These are phyloP conservation scores for Clepsis dumicolana DNA, from an alignment of 2,888 invertebrate genomes.

Conservation along the genomic window DNA sequence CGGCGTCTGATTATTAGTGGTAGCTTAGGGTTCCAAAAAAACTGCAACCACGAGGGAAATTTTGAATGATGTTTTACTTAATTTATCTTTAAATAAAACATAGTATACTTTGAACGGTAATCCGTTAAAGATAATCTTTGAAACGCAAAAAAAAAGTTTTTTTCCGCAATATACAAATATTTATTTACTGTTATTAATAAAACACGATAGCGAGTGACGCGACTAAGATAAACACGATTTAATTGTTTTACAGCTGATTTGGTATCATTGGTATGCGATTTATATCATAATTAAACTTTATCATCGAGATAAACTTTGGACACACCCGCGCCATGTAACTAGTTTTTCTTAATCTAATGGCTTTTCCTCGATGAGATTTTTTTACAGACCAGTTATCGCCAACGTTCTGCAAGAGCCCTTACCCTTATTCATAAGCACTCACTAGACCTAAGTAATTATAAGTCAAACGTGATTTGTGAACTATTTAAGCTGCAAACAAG, in stretches of 20 bases:
- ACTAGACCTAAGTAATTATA: too few species aligned
- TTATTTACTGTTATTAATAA: constrained; percentile 39
- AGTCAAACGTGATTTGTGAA: too few species aligned
- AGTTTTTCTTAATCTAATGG: constrained; percentile 2
- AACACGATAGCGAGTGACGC: constrained; percentile 23
- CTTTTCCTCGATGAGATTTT: constrained; percentile 14
- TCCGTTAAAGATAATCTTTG: constrained; percentile 1
- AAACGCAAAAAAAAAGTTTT: constrained; percentile 2
- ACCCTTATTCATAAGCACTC: too few species aligned
- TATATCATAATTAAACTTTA: constrained; percentile 5
- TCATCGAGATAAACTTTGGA: constrained; percentile 13
- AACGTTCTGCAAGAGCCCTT: neutral
- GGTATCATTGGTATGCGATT: constrained; percentile 39
- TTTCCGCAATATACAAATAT: constrained; percentile 25
- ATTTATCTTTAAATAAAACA: too few species aligned
- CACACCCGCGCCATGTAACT: constrained; percentile 30
- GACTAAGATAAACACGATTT: constrained; percentile 23
- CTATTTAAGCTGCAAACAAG: too few species aligned
- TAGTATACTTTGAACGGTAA: neutral
- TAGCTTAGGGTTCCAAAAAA: too few species aligned
- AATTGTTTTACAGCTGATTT: constrained; percentile 24
- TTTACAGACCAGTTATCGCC: neutral
- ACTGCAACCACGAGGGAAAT: too few species aligned
- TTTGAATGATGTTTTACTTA: too few species aligned
- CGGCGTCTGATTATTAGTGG: too few species aligned